Evolutionary conservation across 1,140 invertebrate species (phyloP), one percentile per base, ranked within the genome.

Genomic region (Drosophila funebris): DNA sequence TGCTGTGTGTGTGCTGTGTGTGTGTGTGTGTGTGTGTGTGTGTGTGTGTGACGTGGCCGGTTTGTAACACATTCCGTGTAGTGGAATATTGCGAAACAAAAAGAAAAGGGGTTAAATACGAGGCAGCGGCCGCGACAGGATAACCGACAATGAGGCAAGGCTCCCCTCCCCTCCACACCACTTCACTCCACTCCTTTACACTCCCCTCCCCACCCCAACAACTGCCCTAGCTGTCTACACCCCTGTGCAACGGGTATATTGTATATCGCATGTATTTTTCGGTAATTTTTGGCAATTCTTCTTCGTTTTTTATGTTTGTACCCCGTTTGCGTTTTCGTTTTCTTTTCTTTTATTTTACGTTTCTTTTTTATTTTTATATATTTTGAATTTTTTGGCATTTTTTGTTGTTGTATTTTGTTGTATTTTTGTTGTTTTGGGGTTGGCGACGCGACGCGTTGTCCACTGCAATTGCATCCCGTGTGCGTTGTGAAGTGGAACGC

Each of bases 401-500:
- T 52, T 31, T 11, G n/a, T 22, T 16, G 27, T 79, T 75, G 29
- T n/a, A n/a, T n/a, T n/a, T n/a, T n/a, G n/a, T n/a, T n/a, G n/a
- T n/a, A n/a, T n/a, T n/a, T n/a, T n/a, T n/a, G n/a, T n/a, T n/a
- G n/a, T n/a, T n/a, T n/a, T n/a, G 83, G 82, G 82, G 82, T 82
- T 85, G 82, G 50, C 68, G 50, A 39, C 43, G 61, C 14, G 31
- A 4, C 8, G 24, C 13, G 27, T 29, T 18, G 11, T n/a, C 50
- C 14, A 62, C 44, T 82, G 82, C 82, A 88, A 78, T 88, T 87
- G 83, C 81, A 85, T 77, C 70, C 73, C 37, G 63, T 41, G 82
- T 81, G 82, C 74, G 82, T 85, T 81, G 68, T 87, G 81, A 85
- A 85, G 81, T 85, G 81, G 81, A 85, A 84, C 81, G 81, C 75